Percentiles rank a stretch among this genome's conserved stretches.
Conservation (phyloP, 2,888 invertebrate genomes). For the Nomada ferruginata region DNA sequence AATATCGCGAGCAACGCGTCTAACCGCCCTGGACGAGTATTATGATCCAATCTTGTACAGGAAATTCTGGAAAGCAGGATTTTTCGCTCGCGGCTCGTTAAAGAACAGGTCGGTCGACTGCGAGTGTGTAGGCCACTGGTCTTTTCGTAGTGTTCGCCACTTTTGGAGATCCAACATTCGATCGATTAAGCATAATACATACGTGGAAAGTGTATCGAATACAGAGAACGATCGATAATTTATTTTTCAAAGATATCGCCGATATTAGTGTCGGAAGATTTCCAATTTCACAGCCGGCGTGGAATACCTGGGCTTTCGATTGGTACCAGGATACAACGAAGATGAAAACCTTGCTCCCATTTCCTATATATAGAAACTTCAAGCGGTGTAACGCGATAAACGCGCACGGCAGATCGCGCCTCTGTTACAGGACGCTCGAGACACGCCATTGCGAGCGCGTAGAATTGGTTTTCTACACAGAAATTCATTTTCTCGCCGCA, state of each 20-base stretch:
- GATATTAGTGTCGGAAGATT: not conserved
- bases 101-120: not conserved
- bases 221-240: not conserved
- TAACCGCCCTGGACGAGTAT: not conserved
- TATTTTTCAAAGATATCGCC: no score
- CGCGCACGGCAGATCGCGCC: conserved; percentile 53
- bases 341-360: conserved; percentile 79
- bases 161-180: not conserved
- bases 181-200: not conserved
- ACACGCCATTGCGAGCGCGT: conserved; percentile 32
- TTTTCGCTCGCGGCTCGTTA: conserved; percentile 17
- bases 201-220: not conserved
- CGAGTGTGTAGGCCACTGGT: not conserved
- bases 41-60: conserved; percentile 10
- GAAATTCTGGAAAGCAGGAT: conserved; percentile 13
- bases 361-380: conserved; percentile 76
- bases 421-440: conserved; percentile 36
- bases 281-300: conserved; percentile 30
- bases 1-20: not conserved
- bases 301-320: conserved; percentile 58
- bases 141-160: not conserved
- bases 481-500: conserved; percentile 73
- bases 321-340: conserved; percentile 60
- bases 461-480: conserved; percentile 29
- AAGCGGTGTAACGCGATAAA: conserved; percentile 50